Evolutionary conservation across 2,113 vertebrate genomes (phyloP).

Genomic region (Cavia porcellus): DNA sequence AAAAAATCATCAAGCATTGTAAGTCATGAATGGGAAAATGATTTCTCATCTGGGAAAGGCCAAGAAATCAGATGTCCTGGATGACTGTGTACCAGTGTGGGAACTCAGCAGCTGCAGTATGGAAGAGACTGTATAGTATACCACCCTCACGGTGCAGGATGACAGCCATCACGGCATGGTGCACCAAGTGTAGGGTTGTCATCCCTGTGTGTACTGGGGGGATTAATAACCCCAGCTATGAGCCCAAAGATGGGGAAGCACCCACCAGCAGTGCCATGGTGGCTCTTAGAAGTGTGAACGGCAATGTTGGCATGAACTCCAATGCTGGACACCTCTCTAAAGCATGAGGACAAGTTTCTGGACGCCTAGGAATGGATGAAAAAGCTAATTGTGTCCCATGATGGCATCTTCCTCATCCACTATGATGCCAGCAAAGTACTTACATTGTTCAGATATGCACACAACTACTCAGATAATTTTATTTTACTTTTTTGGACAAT

Average conservation of each 20-base stretch:
- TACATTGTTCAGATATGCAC: conserved; percentile 90
- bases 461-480: conserved; percentile 89
- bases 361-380: conserved; percentile 89
- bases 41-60: conserved; percentile 91
- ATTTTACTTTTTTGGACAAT: conserved; percentile 92
- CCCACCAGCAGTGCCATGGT: conserved; percentile 90
- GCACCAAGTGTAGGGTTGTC: too few relatives aligned
- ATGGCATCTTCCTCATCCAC: conserved; percentile 93
- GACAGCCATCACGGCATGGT: conserved; percentile 86
- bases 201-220: conserved; percentile 56
- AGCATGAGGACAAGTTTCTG: conserved; percentile 89
- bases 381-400: conserved; percentile 91
- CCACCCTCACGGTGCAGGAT: conserved; percentile 89
- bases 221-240: conserved; percentile 91
- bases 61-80: conserved; percentile 94
- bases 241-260: conserved; percentile 90
- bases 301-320: conserved; percentile 91
- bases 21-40: conserved; percentile 93
- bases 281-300: conserved; percentile 92
- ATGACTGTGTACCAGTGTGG: conserved; percentile 88
- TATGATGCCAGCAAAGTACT: conserved; percentile 92
- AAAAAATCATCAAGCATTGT: conserved; percentile 89
- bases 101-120: conserved; percentile 94
- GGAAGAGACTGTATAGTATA: conserved; percentile 95
- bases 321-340: conserved; percentile 91